Evolutionary conservation across 2,888 invertebrate species (phyloP), one percentile per base, ranked within the genome.

Genomic region (Calameuta filiformis): DNA sequence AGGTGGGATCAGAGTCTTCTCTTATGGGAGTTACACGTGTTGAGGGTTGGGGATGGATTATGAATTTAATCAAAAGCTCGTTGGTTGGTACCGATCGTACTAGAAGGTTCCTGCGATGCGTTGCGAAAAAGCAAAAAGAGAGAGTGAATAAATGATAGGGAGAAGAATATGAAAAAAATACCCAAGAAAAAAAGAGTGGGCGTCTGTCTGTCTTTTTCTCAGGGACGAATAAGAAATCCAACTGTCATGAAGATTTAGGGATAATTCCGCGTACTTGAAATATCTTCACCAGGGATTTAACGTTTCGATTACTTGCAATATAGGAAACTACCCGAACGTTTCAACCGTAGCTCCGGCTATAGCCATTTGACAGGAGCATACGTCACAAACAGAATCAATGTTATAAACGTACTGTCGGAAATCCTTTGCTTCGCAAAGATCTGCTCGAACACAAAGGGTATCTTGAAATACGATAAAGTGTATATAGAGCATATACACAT

Each of bases 331-430:
- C 2, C 9, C 56, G 23, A 56, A 56, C 23, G 56, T 23, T 23
- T 56, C 9, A 23, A 12, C 37, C 3, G 12, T 12, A 37, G 37
- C 37, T 12, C 12, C 37, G 12, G 12, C 37, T 0, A 37, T 37
- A 37, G 23, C 71, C 31, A 71, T 35, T 71, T 71, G 71, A 71
- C 71, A 71, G 71, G 12, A 34, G 34, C 71, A 71, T 71, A 71
- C 71, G 71, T 71, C 71, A 71, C 12, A 33, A 71, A 34, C 71
- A 71, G 71, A 34, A 56, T 56, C 23, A 23, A 23, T 23, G 56
- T 56, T 56, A 56, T 9, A 56, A 56, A 23, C 23, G 56, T 23
- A 9, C 15, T 1, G 56, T 23, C 23, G 15, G 23, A 56, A 56
- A 23, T 15, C 56, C 56, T 56, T 23, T 56, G 56, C 56, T 23